Conservation (phyloP, 2,113 vertebrate species). For the Microtus oregoni region DNA sequence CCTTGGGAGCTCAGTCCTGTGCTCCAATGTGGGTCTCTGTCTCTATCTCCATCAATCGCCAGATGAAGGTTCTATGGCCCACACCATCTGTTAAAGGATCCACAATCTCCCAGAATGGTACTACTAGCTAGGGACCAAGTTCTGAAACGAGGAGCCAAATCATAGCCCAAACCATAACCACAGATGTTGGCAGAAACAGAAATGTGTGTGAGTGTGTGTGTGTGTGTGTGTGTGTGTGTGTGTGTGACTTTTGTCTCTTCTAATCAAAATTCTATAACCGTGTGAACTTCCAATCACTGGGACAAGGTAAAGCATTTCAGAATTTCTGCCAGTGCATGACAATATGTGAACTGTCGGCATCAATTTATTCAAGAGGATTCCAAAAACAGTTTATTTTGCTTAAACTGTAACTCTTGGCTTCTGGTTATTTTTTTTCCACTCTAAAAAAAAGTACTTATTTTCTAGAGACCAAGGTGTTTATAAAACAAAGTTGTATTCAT, state of each 20-base stretch:
- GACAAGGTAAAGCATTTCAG: constrained; percentile 40
- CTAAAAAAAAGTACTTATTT: neutral
- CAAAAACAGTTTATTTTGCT: neutral
- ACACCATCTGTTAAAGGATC: neutral
- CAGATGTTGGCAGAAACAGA: neutral
- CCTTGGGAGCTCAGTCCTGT: no score
- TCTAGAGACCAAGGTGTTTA: constrained; percentile 19
- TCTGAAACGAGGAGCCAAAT: neutral
- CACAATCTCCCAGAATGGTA: neutral
- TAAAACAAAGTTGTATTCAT: neutral
- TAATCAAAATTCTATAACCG: neutral
- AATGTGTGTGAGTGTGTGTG: no score
- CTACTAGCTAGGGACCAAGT: neutral
- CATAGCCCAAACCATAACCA: neutral
- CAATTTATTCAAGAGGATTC: constrained; percentile 2
- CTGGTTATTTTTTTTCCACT: neutral
- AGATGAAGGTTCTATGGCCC: neutral
- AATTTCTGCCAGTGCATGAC: neutral
- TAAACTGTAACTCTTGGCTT: neutral
- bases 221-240: no score
- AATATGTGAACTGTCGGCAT: neutral
- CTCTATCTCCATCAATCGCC: no score
- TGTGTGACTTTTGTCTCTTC: neutral
- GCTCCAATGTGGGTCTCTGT: no score
- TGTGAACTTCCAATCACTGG: neutral